Conservation (phyloP, 2,113 vertebrate species). For the Crotalus tigris region DNA sequence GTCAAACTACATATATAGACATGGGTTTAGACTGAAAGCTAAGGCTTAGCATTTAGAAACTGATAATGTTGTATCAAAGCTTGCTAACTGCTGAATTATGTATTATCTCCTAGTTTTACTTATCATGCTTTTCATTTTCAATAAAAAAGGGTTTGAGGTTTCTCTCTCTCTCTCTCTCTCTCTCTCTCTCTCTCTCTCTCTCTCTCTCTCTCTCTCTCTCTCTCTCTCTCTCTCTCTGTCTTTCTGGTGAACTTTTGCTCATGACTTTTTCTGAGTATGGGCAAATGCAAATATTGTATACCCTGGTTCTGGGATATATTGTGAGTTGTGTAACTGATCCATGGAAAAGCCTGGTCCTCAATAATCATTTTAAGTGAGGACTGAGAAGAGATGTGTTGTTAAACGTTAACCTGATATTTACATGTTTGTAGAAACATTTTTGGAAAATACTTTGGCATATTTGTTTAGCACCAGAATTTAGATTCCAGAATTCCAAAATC, state of each 20-base stretch:
- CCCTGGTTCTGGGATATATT: too few relatives aligned
- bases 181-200: too few relatives aligned
- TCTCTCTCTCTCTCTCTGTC: not conserved
- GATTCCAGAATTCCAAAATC: too few relatives aligned
- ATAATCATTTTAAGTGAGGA: not conserved
- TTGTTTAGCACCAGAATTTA: not conserved
- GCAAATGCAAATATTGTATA: not conserved
- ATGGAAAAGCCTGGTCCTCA: too few relatives aligned
- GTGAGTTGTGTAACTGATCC: too few relatives aligned
- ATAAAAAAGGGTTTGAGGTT: too few relatives aligned
- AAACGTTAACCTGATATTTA: not conserved
- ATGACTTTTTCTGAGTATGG: not conserved
- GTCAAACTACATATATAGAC: too few relatives aligned
- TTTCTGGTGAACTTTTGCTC: not conserved
- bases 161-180: too few relatives aligned
- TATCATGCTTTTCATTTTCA: not conserved
- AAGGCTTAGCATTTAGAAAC: not conserved
- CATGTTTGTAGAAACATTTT: not conserved
- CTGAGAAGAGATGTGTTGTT: not conserved
- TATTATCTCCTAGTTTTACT: too few relatives aligned
- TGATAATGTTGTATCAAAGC: not conserved
- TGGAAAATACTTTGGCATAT: not conserved
- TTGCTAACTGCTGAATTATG: not conserved
- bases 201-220: too few relatives aligned
- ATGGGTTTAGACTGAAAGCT: not conserved